Base-by-base conservation (phyloP, 2,113 vertebrate species). In the Takifugu bimaculatus region DNA sequence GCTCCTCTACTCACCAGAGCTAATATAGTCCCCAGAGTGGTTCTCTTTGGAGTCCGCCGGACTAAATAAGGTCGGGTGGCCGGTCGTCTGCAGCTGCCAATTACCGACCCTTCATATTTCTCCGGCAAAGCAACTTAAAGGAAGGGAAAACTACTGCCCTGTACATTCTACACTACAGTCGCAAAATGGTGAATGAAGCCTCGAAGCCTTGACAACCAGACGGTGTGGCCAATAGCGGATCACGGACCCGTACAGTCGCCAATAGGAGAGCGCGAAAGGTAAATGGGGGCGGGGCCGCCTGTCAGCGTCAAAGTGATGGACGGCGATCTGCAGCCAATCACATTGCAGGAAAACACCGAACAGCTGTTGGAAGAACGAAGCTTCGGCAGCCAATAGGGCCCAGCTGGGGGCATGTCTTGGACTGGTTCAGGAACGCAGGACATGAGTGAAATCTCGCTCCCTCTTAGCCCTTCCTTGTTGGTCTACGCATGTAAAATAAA, bases 121-220 rank as follows among this genome's bases (percentile, higher is more conserved):
- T 90, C 83, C 86, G 71, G 85, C 75, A 79, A 81, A 84, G 81
- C 86, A 87, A 88, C 87, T 86, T 88, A 83, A 79, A 88, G 80
- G 72, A 84, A 87, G 78, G 83, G 85, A 86, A 87, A 90, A 91
- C 89, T 91, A 81, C 79, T 85, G 87, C 85, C 83, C 86, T 82
- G 87, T 85, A 81, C 80, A 88, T 93, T 93, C 93, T 94, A 93
- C 94, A 88, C 94, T 94, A 96, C 88, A 92, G 92, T 93, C 93
- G 94, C 94, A 96, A 96, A 96, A 96, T 96, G 94, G 94, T 96
- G 94, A 96, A 96, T 96, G 94, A 93, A 95, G 91, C 92, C 89
- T 88, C 89, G 83, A 90, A 94, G 88, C 89, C 88, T 88, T 89
- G 90, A 91, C 93, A 93, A 94, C 93, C 93, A 92, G 89, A 80